Conservation (phyloP, 2,113 vertebrate species). For the Tenebrosternarchus preto region DNA sequence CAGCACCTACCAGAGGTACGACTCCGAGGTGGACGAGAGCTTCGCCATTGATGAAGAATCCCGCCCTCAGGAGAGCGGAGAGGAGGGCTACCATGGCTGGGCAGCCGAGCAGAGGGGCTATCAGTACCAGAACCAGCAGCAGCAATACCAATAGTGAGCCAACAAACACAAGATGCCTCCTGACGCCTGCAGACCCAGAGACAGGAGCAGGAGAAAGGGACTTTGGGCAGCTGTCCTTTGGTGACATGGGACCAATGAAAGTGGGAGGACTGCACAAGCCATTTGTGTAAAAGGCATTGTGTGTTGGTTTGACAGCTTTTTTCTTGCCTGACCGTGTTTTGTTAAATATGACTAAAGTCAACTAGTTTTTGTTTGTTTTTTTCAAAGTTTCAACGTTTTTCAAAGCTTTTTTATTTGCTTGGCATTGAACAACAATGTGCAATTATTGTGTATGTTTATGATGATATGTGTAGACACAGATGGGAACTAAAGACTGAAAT, state of each 20-base stretch:
- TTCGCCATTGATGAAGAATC: conserved; percentile 78
- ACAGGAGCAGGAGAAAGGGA: conserved; percentile 14
- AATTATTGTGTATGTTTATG: neutral
- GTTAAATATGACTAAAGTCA: no score
- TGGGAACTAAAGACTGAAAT: neutral
- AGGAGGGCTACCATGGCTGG: conserved; percentile 81
- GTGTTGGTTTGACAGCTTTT: neutral
- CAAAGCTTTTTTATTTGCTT: neutral
- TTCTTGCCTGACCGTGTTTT: neutral
- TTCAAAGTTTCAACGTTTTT: neutral
- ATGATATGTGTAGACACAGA: neutral
- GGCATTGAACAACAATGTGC: neutral
- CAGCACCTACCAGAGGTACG: conserved; percentile 93
- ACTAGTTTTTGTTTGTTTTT: neutral
- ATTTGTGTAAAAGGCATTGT: neutral
- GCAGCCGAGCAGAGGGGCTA: conserved; percentile 74
- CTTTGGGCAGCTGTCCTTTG: conserved; percentile 40
- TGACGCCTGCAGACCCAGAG: neutral
- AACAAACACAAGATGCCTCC: neutral
- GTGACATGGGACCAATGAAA: conserved; percentile 26
- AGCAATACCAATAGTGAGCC: conserved; percentile 22
- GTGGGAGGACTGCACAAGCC: neutral
- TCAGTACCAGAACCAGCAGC: conserved; percentile 46
- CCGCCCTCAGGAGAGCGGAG: conserved; percentile 73
- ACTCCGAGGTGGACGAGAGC: conserved; percentile 85